Evolutionary conservation across 2,113 vertebrate genomes (phyloP).

Genomic region (Murina feae): DNA sequence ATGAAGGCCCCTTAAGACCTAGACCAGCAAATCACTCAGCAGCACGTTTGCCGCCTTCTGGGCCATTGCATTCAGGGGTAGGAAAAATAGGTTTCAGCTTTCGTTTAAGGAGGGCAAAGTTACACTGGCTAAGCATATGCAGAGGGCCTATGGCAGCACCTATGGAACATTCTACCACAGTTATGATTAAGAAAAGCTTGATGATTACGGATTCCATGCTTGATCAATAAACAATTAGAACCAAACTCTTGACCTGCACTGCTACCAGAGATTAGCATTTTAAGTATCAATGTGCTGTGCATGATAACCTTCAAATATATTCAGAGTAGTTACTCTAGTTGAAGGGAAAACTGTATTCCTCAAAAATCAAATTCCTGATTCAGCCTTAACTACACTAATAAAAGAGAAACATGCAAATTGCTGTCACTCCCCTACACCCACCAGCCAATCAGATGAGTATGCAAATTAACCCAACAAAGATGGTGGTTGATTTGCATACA

Average conservation of each 20-base stretch:
- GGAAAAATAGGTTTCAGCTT: neutral
- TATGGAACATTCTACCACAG: neutral
- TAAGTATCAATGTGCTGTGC: neutral
- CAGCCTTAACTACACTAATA: too few species aligned
- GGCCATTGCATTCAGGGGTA: neutral
- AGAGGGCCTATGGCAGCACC: neutral
- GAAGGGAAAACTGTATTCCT: neutral
- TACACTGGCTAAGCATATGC: neutral
- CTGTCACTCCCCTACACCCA: too few species aligned
- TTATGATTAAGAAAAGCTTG: neutral
- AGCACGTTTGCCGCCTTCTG: neutral
- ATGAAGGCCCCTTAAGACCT: neutral
- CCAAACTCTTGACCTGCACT: neutral
- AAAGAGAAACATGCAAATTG: too few species aligned
- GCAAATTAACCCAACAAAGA: too few species aligned
- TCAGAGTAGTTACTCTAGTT: neutral
- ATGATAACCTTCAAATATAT: neutral
- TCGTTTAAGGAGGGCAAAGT: neutral
- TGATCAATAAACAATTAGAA: neutral
- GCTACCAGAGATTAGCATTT: conserved; percentile 9
- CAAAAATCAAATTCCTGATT: neutral
- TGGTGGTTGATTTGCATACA: too few species aligned
- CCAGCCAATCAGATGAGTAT: too few species aligned
- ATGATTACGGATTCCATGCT: neutral
- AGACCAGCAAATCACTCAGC: neutral